Evolutionary conservation across 2,113 vertebrate genomes (phyloP).

Genomic region (Eptatretus burgeri): DNA sequence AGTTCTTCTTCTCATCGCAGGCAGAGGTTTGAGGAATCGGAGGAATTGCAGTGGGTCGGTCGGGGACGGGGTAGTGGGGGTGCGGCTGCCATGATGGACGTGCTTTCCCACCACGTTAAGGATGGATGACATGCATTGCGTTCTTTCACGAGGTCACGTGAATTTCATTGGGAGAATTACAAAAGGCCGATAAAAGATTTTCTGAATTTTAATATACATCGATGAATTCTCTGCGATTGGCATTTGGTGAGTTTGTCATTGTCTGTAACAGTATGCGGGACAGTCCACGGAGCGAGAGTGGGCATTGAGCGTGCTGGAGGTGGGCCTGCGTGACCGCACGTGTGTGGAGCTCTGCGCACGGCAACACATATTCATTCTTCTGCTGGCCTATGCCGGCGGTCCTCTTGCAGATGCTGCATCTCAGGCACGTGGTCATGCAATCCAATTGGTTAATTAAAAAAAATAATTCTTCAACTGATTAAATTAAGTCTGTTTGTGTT

Average conservation of each 20-base stretch:
- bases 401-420: not conserved
- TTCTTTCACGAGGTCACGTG: not conserved
- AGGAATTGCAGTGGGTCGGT: not conserved
- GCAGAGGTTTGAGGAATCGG: not conserved
- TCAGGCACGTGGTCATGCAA: not conserved
- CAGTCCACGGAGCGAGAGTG: not conserved
- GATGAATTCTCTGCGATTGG: not conserved
- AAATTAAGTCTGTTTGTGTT: not conserved
- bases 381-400: not conserved
- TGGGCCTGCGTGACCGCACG: slow-evolving; percentile 3
- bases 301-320: slow-evolving; percentile 1
- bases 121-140: not conserved
- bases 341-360: not conserved
- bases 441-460: not conserved
- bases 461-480: not conserved
- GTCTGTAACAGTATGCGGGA: not conserved
- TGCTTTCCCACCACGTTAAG: too few relatives aligned
- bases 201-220: not conserved
- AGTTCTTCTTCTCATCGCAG: slow-evolving; percentile 3
- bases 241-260: not conserved
- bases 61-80: not conserved
- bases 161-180: not conserved
- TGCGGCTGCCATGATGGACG: too few relatives aligned
- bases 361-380: not conserved
- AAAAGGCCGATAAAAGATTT: not conserved